Evolutionary conservation across 2,888 invertebrate genomes (phyloP), one percentile per base, ranked within the genome.

Genomic region (Machimus rusticus): DNA sequence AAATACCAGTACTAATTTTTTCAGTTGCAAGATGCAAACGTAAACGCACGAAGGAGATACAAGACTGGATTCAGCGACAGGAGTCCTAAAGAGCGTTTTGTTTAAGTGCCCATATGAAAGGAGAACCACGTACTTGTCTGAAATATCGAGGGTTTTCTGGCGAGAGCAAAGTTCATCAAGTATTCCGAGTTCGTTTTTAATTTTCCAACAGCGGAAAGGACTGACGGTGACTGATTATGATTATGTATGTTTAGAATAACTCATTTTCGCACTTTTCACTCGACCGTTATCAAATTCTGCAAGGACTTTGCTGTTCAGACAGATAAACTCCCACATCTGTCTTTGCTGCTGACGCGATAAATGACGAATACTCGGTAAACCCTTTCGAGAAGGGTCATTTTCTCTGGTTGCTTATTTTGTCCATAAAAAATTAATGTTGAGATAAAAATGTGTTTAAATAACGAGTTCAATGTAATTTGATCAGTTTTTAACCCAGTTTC

Each of bases 111-210:
- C 37, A 66, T 82, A 82, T 66, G 66, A 57, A 31, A 55, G 82
- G 12, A 57, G 19, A 39, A 19, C 57, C 55, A 82, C 66, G 37
- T 46, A 14, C 43, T 14, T 46, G 31, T 74, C 85, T 28, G 74
- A 74, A 85, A 85, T 85, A 74, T 85, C 55, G 43, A 74, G 19
- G 39, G 74, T 31, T 74, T 74, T 82, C 46, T 55, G n/a, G 57
- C 16, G 28, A 66, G 23, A 66, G 66, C 66, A 19, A 76, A 86
- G 77, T 46, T 86, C 86, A 87, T 87, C 79, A 87, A 14, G 76
- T 79, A 87, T 87, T 87, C 87, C 46, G 66, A 66, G 23, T 87
- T 87, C 87, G 87, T 87, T 79, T 74, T 78, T 87, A 87, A 79
- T 87, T 87, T 79, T 55, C 78, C 79, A 39, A 28, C 57, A 77